These are phyloP conservation scores for Bugulina stolonifera DNA, from an alignment of 2,888 invertebrate species.

Conservation along the genomic window DNA sequence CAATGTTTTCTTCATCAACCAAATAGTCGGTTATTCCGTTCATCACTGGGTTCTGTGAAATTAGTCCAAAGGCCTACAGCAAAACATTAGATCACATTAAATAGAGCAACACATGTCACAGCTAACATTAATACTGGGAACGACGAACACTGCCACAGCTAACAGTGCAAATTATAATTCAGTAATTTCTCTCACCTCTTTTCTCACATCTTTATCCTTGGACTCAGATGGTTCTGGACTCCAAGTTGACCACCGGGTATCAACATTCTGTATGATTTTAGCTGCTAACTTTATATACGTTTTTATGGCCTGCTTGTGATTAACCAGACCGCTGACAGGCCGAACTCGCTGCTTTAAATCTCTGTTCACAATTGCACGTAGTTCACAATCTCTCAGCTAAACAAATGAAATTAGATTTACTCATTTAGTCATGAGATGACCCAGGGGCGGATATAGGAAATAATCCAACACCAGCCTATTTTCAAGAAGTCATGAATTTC, in stretches of 20 bases:
- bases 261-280: conserved; percentile 82
- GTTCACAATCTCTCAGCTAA: conserved; percentile 78
- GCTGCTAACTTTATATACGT: conserved; percentile 89
- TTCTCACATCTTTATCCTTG: conserved; percentile 24
- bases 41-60: conserved; percentile 74
- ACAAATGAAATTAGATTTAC: background rate
- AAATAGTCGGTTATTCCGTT: conserved; percentile 95
- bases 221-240: conserved; percentile 45
- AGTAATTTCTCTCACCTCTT: background rate
- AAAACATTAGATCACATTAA: background rate
- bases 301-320: conserved; percentile 59
- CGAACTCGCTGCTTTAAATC: conserved; percentile 90
- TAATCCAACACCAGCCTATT: no score
- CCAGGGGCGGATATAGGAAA: no score
- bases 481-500: no score
- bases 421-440: no score
- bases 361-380: conserved; percentile 91
- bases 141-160: no score
- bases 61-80: conserved; percentile 36
- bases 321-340: conserved; percentile 56
- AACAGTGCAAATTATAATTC: no score
- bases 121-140: no score
- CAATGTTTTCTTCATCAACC: conserved; percentile 95
- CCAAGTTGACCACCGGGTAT: conserved; percentile 78
- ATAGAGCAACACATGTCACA: no score